Evolutionary conservation across 1,140 invertebrate species (phyloP).

Genomic region (Carcinoscorpius rotundicauda): DNA sequence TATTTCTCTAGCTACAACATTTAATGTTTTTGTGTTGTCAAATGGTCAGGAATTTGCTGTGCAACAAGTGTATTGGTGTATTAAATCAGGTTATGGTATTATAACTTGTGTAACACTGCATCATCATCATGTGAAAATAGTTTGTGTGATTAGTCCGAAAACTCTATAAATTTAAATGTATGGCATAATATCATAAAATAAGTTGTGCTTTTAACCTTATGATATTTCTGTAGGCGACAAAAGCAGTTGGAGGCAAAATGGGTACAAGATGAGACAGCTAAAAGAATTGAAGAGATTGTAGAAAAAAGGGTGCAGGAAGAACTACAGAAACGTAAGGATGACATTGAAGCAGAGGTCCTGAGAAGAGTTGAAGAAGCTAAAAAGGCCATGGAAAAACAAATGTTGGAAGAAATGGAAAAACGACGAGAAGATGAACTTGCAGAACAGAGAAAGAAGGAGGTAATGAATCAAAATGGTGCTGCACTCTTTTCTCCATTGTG

Average conservation of each 20-base stretch:
- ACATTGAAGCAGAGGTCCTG: conserved; percentile 87
- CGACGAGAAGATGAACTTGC: conserved; percentile 74
- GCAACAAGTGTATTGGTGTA: too few relatives aligned
- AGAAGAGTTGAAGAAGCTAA: conserved; percentile 89
- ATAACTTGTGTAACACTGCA: too few relatives aligned
- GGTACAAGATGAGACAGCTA: conserved; percentile 88
- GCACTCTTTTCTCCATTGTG: too few relatives aligned
- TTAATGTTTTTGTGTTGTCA: too few relatives aligned
- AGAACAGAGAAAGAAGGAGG: conserved; percentile 87
- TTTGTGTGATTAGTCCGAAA: too few relatives aligned
- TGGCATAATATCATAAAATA: too few relatives aligned
- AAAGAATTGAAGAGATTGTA: conserved; percentile 84
- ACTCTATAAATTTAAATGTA: too few relatives aligned
- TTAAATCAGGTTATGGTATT: too few relatives aligned
- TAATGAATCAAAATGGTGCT: conserved; percentile 42
- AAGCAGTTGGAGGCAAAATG: conserved; percentile 71
- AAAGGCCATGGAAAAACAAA: conserved; percentile 84
- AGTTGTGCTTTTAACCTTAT: too few relatives aligned
- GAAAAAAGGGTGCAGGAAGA: conserved; percentile 60
- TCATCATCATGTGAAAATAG: too few relatives aligned
- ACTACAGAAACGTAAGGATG: conserved; percentile 83
- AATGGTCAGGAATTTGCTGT: too few relatives aligned
- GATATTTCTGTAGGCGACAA: conserved; percentile 42
- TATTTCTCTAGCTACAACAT: too few relatives aligned
- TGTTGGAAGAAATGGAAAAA: conserved; percentile 89